phyloP scores from a whole-genome alignment of 2,797 vertebrate species.

The Alosa sapidissima region DNA sequence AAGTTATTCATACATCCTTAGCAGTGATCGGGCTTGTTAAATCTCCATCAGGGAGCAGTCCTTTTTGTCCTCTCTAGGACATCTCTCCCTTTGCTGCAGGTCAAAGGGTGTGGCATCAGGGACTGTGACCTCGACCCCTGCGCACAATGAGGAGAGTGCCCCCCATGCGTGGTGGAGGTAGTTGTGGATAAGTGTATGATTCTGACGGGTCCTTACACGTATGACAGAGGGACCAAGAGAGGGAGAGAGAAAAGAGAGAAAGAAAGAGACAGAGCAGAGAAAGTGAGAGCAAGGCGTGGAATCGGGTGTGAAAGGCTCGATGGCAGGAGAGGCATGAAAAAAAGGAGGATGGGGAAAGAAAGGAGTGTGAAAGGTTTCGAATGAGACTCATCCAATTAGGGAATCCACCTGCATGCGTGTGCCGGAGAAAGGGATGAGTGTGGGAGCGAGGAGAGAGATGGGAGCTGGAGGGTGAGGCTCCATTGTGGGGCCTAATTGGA shows the following conservation, averaged over 20 bases:
- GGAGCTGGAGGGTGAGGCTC: slow-evolving; percentile 41
- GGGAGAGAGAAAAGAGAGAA: not conserved
- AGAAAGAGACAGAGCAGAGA: not conserved
- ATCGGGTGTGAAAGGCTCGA: slow-evolving; percentile 60
- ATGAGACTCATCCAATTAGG: slow-evolving; percentile 63
- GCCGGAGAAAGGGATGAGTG: not conserved
- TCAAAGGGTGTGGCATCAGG: slow-evolving; percentile 71
- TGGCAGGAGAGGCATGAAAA: slow-evolving; percentile 47
- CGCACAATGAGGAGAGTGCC: slow-evolving; percentile 57
- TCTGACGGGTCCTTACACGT: not conserved
- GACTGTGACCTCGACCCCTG: slow-evolving; percentile 57
- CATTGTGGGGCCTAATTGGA: slow-evolving; percentile 54
- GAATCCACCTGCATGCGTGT: slow-evolving; percentile 50
- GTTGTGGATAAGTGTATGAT: not conserved
- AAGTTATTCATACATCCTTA: slow-evolving; percentile 60
- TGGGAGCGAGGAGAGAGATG: slow-evolving; percentile 37
- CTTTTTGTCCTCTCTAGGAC: slow-evolving; percentile 62
- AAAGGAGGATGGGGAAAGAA: not conserved
- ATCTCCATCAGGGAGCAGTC: slow-evolving; percentile 57
- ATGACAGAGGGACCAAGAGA: not conserved
- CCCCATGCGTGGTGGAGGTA: not conserved
- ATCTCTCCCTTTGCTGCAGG: slow-evolving; percentile 71
- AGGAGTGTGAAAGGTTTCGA: slow-evolving; percentile 50
- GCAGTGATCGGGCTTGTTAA: slow-evolving; percentile 65
- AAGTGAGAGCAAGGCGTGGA: slow-evolving; percentile 39